Percentiles rank a stretch among this genome's conserved stretches.
These are phyloP conservation scores for Aplodontia rufa DNA, from an alignment of 2,113 vertebrate species.

Conservation along the genomic window DNA sequence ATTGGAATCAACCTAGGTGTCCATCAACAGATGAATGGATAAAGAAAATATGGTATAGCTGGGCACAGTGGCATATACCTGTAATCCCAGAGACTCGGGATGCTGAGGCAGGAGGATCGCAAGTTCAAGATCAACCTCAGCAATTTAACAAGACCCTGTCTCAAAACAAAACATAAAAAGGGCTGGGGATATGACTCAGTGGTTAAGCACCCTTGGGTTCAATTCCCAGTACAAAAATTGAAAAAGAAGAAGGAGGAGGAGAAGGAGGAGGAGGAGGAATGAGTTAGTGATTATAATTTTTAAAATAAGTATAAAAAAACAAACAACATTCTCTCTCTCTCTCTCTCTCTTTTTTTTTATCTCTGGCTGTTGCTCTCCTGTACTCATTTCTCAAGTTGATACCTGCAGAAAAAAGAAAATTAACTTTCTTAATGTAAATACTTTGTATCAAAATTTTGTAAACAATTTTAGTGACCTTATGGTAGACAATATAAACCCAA, in stretches of 20 bases:
- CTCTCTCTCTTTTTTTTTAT: no score
- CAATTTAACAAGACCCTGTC: no score
- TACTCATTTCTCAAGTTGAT: background rate
- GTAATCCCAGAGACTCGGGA: no score
- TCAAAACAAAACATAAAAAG: no score
- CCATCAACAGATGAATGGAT: background rate
- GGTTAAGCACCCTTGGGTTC: no score
- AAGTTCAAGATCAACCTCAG: no score
- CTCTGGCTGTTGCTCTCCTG: background rate
- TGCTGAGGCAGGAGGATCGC: no score
- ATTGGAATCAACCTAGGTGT: background rate
- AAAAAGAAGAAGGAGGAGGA: no score
- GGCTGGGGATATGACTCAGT: no score
- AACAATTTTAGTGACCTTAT: slow-evolving; percentile 1
- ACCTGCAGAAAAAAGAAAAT: background rate
- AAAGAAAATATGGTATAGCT: background rate
- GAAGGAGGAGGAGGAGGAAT: no score
- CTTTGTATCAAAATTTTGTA: background rate
- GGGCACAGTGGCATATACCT: background rate
- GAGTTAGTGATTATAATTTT: background rate
- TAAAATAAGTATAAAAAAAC: no score
- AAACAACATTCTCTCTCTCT: background rate
- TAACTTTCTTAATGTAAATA: background rate
- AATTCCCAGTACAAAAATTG: no score
- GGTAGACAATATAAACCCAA: background rate